Conservation (phyloP, 2,113 vertebrate species). For the Noturus placidus region DNA sequence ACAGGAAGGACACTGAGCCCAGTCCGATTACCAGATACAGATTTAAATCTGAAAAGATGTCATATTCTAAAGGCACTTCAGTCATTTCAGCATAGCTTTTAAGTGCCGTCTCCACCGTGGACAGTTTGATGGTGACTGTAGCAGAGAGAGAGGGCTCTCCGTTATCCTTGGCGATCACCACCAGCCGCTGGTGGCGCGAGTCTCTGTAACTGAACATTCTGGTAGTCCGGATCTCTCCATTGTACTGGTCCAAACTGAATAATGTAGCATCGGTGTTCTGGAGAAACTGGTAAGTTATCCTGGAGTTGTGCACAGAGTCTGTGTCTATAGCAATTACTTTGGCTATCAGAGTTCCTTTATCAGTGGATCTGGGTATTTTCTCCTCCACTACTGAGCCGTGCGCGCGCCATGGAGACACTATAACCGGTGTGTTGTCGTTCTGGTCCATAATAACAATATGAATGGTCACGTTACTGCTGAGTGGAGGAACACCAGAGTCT, state of each 20-base stretch:
- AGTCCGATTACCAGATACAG: slow-evolving; percentile 72
- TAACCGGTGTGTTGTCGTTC: slow-evolving; percentile 77
- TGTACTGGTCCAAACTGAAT: slow-evolving; percentile 75
- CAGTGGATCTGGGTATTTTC: slow-evolving; percentile 67
- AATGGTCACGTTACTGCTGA: slow-evolving; percentile 73
- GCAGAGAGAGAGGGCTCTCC: slow-evolving; percentile 80
- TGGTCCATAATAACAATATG: slow-evolving; percentile 77
- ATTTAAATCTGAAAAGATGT: slow-evolving; percentile 67
- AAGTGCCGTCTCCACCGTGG: slow-evolving; percentile 62
- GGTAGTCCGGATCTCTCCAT: slow-evolving; percentile 75
- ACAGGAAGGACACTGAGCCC: slow-evolving; percentile 75
- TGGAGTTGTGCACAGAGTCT: slow-evolving; percentile 73
- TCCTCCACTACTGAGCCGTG: slow-evolving; percentile 74
- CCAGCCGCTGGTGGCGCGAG: slow-evolving; percentile 67
- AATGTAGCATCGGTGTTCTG: slow-evolving; percentile 75
- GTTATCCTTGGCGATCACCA: slow-evolving; percentile 76
- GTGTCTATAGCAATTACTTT: slow-evolving; percentile 74
- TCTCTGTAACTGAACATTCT: slow-evolving; percentile 80
- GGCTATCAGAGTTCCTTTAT: slow-evolving; percentile 67
- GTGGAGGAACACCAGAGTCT: slow-evolving; percentile 66
- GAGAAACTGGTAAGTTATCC: slow-evolving; percentile 77
- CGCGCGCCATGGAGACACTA: slow-evolving; percentile 73
- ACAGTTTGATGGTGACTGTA: slow-evolving; percentile 75
- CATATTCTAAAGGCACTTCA: slow-evolving; percentile 70
- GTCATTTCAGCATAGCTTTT: slow-evolving; percentile 70